Percentiles rank a stretch among this genome's conserved stretches.
phyloP scores from a whole-genome alignment of 2,113 vertebrate species.

The Coptodon rendalli region DNA sequence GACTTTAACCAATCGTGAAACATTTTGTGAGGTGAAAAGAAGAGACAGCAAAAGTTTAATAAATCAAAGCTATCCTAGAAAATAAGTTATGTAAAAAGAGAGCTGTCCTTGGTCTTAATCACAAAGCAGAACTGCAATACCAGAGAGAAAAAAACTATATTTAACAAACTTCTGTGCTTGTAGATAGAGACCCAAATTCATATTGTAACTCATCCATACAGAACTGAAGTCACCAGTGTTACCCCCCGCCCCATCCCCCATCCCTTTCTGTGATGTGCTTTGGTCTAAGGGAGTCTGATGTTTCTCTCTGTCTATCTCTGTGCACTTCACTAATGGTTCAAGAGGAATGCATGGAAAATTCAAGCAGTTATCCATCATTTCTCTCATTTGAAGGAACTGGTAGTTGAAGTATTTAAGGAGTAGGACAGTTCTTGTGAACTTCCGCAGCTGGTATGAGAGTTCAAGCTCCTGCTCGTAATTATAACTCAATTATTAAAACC shows the following conservation, averaged over 20 bases:
- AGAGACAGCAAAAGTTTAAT: not conserved
- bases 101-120: not conserved
- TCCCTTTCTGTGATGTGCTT: not conserved
- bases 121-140: not conserved
- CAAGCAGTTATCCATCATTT: not conserved
- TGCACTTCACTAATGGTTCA: not conserved
- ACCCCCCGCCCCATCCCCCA: not conserved
- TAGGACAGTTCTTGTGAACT: not conserved
- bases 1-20: not conserved
- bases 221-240: not conserved
- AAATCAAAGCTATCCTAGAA: not conserved
- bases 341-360: not conserved
- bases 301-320: not conserved
- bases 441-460: not conserved
- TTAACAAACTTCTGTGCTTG: not conserved
- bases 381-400: not conserved
- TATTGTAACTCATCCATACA: not conserved
- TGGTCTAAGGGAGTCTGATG: not conserved
- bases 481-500: not conserved
- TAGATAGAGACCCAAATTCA: not conserved
- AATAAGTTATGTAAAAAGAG: not conserved
- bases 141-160: not conserved
- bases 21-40: not conserved
- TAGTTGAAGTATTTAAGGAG: not conserved
- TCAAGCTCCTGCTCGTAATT: not conserved